Percentiles rank a stretch among this genome's conserved stretches.
These are phyloP conservation scores for Apodemus speciosus DNA, from an alignment of 2,113 vertebrate genomes.

Conservation along the genomic window DNA sequence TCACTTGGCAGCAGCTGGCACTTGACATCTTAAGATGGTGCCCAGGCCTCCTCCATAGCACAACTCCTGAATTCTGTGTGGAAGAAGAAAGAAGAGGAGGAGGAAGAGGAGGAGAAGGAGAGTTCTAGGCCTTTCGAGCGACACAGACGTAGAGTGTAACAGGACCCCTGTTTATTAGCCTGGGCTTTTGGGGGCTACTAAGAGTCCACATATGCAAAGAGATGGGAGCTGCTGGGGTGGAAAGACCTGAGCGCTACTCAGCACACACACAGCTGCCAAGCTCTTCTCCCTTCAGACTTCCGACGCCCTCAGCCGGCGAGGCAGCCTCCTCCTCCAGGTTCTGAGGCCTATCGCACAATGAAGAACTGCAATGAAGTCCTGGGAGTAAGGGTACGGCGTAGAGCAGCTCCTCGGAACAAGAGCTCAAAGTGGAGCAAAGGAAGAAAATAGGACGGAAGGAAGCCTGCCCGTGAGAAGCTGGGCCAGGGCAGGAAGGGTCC, in stretches of 20 bases:
- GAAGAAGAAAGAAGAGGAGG: not conserved
- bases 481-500: not conserved
- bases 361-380: too few species aligned
- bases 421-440: not conserved
- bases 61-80: not conserved
- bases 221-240: not conserved
- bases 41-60: not conserved
- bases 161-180: not conserved
- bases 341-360: not conserved
- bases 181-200: not conserved
- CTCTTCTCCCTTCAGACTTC: not conserved
- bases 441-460: not conserved
- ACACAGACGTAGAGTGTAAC: too few species aligned
- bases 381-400: not conserved
- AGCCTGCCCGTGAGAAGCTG: not conserved
- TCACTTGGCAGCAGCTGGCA: not conserved
- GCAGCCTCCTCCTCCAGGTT: not conserved
- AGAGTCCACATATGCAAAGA: not conserved
- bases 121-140: not conserved
- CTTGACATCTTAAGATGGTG: not conserved
- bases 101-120: too few species aligned
- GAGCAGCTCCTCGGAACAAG: not conserved
- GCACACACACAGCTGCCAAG: not conserved
- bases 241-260: not conserved
- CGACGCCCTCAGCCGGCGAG: not conserved